These are phyloP conservation scores for Oryzias javanicus DNA, from an alignment of 2,113 vertebrate species.

Conservation along the genomic window DNA sequence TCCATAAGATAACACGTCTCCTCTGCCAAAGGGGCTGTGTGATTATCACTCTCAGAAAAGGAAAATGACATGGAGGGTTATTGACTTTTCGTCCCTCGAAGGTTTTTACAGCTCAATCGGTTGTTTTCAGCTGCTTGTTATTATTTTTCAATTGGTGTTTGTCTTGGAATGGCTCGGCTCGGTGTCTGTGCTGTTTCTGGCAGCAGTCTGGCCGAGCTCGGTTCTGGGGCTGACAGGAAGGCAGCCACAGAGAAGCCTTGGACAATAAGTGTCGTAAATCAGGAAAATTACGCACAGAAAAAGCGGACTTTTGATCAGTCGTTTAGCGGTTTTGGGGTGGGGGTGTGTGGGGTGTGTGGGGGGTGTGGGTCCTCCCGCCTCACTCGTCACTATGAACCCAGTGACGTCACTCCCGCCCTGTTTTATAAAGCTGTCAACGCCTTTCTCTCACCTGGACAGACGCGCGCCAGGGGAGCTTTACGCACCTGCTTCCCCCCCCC, in stretches of 20 bases:
- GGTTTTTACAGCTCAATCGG: constrained; percentile 77
- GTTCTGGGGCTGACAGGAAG: too few relatives aligned
- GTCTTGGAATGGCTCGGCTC: constrained; percentile 58
- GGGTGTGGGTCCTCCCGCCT: constrained; percentile 28
- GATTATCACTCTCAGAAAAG: constrained; percentile 68
- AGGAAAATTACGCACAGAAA: too few relatives aligned
- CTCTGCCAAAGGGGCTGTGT: constrained; percentile 51
- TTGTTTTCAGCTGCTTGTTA: constrained; percentile 78
- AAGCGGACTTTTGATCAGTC: too few relatives aligned
- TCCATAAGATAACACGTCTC: constrained; percentile 64
- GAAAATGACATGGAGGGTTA: constrained; percentile 70
- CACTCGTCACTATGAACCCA: constrained; percentile 50
- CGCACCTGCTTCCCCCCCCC: neutral
- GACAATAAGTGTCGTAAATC: too few relatives aligned
- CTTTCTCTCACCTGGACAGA: constrained; percentile 76
- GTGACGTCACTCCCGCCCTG: constrained; percentile 68
- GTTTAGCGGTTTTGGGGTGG: neutral
- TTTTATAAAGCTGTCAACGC: constrained; percentile 76
- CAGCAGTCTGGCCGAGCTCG: too few relatives aligned
- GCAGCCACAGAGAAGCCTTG: too few relatives aligned
- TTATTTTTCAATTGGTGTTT: constrained; percentile 78
- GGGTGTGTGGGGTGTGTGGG: constrained; percentile 1
- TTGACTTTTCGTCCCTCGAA: constrained; percentile 71
- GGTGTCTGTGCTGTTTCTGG: constrained; percentile 31
- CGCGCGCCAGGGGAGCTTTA: constrained; percentile 24